phyloP scores from a whole-genome alignment of 2,797 vertebrate genomes.

The Falco biarmicus region DNA sequence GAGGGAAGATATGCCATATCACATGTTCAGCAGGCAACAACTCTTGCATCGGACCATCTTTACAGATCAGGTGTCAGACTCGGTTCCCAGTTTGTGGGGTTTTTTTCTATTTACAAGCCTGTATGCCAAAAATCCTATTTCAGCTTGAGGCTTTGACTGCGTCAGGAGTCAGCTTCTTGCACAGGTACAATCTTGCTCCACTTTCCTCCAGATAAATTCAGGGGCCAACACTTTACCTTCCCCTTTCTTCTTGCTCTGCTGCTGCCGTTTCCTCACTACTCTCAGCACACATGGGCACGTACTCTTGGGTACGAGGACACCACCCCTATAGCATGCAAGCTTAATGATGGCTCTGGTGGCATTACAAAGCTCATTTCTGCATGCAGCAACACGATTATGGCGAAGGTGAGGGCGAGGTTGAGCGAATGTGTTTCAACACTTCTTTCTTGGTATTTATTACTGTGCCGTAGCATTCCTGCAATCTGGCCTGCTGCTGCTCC shows the following conservation, averaged over 20 bases:
- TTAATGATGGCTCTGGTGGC: neutral
- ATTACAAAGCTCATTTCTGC: slow-evolving; percentile 4
- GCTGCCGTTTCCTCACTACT: neutral
- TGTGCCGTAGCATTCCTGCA: neutral
- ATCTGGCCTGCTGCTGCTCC: slow-evolving; percentile 46
- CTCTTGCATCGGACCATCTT: neutral
- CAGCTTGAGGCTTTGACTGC: neutral
- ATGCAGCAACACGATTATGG: neutral
- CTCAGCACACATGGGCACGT: rapidly evolving
- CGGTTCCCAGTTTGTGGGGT: neutral
- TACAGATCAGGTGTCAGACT: neutral
- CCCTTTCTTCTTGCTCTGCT: neutral
- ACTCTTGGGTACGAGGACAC: neutral
- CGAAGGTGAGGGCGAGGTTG: neutral
- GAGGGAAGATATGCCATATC: neutral
- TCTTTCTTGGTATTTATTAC: slow-evolving; percentile 53
- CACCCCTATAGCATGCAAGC: neutral
- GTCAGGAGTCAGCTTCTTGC: neutral
- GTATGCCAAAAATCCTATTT: neutral
- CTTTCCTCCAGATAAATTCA: neutral
- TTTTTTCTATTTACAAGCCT: neutral
- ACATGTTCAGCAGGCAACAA: neutral
- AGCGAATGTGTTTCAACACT: slow-evolving; percentile 25
- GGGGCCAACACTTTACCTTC: neutral
- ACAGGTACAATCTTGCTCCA: neutral